phyloP scores from a whole-genome alignment of 1,140 invertebrate species.

The Nymphalis io region DNA sequence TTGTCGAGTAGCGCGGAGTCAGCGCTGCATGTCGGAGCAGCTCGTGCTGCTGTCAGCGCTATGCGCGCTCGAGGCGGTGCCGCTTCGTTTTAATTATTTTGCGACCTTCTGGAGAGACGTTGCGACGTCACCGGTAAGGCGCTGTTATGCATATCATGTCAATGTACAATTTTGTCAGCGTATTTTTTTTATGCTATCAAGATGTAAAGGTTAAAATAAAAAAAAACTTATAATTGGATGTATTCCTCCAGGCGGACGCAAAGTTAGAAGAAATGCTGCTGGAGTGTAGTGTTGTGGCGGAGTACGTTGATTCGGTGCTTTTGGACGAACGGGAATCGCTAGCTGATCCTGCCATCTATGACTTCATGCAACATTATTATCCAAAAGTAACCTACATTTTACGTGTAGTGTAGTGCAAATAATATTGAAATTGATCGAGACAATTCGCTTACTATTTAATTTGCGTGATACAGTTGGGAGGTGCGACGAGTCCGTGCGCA shows the following conservation, averaged over 20 bases:
- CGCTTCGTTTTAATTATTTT: conserved; percentile 90
- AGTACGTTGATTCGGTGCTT: conserved; percentile 91
- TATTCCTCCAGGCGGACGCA: conserved; percentile 83
- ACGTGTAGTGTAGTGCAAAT: background rate
- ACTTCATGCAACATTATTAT: conserved; percentile 91
- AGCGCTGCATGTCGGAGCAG: conserved; percentile 89
- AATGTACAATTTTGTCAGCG: background rate
- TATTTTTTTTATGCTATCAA: background rate
- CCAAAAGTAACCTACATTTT: conserved; percentile 84
- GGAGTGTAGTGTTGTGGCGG: conserved; percentile 89
- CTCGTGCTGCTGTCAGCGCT: conserved; percentile 91
- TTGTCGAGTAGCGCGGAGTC: conserved; percentile 92
- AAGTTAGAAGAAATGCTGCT: conserved; percentile 89
- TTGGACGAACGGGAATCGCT: conserved; percentile 90
- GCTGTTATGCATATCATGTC: background rate
- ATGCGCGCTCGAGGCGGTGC: conserved; percentile 92
- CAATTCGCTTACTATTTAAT: background rate
- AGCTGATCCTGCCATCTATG: conserved; percentile 88
- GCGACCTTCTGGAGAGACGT: conserved; percentile 93
- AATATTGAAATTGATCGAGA: no score
- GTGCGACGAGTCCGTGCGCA: conserved; percentile 25
- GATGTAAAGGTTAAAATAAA: no score
- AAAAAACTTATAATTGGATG: background rate
- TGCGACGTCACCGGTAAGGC: conserved; percentile 85
- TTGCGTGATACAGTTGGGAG: conserved; percentile 30